Percentiles rank a stretch among this genome's conserved stretches.
Evolutionary conservation across 1,140 invertebrate species (phyloP).

Genomic region (Ooceraea biroi): DNA sequence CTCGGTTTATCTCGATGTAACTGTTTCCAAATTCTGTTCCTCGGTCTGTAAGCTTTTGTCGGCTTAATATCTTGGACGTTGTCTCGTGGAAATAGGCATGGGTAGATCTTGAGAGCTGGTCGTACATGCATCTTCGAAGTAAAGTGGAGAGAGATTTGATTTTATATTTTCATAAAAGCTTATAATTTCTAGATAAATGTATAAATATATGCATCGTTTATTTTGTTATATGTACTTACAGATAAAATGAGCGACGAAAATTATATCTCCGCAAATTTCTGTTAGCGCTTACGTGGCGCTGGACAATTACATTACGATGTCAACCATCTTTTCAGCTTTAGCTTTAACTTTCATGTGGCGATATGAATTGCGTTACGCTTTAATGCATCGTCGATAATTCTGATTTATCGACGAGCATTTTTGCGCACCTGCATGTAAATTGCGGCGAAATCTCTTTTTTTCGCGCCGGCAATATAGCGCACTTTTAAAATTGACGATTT

Average conservation of each 20-base stretch:
- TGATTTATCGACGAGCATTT: slow-evolving; percentile 40
- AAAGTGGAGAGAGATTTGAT: background rate
- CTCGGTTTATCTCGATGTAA: slow-evolving; percentile 55
- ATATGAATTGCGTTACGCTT: slow-evolving; percentile 11
- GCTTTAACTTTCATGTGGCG: background rate
- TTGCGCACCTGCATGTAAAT: slow-evolving; percentile 35
- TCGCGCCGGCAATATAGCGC: background rate
- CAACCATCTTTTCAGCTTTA: background rate
- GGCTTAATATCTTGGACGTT: slow-evolving; percentile 14
- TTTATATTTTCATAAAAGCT: background rate
- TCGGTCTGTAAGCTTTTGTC: slow-evolving; percentile 13
- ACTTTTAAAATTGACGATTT: slow-evolving; percentile 47
- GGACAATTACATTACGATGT: slow-evolving; percentile 5
- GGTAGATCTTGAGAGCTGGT: background rate
- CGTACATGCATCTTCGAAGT: background rate
- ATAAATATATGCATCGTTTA: too few species aligned
- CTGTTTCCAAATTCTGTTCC: slow-evolving; percentile 43
- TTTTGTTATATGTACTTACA: too few species aligned
- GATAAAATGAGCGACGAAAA: background rate
- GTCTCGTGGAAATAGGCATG: background rate
- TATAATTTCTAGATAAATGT: background rate
- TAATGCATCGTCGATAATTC: slow-evolving; percentile 41
- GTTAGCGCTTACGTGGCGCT: background rate
- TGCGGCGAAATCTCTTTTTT: slow-evolving; percentile 12
- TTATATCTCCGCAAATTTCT: background rate